Evolutionary conservation across 2,797 vertebrate genomes (phyloP), one percentile per base, ranked within the genome.

Genomic region (Arvicola amphibius): DNA sequence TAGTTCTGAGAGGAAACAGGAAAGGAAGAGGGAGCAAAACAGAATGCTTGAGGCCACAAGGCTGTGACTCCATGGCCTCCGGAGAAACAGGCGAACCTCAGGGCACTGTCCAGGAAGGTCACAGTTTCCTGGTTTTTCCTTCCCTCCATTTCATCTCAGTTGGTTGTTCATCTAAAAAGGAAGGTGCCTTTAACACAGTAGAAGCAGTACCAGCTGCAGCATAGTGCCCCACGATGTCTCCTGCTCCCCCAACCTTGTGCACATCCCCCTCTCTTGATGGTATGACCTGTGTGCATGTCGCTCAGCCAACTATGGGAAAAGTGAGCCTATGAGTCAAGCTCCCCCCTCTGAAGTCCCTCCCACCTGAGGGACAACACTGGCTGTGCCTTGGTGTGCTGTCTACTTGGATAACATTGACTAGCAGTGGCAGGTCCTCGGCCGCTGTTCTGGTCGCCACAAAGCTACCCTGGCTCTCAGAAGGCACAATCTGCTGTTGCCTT

Each of bases 401-500:
- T 19, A 27, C 67, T 27, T 5, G 71, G 81, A 59, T 27, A 77
- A 43, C 14, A 48, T 25, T n/a, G 83, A 48, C 67, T 40, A 81
- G 94, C 67, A 80, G 59, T 61, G 81, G 86, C 65, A 17, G 43
- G 83, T 43, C 63, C 67, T 85, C 34, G 17, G 67, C 86, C 93
- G 56, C 43, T 74, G 88, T 94, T 89, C 86, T 34, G 61, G 71
- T 76, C 29, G 84, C 91, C 83, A 91, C 84, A 85, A 46, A 97
- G 74, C 83, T 76, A 81, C 69, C 16, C 83, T 95, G 92, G 94
- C 95, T 96, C 80, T 73, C 96, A 77, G 32, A 94, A 27, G 73
- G 65, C 84, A 88, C 98, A 98, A 97, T 97, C 97, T 98, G 97
- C 97, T 97, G 85, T 90, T 96, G 96, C 94, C 94, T 80, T 21